phyloP scores from a whole-genome alignment of 2,113 vertebrate genomes.

The Tragulus kanchil region DNA sequence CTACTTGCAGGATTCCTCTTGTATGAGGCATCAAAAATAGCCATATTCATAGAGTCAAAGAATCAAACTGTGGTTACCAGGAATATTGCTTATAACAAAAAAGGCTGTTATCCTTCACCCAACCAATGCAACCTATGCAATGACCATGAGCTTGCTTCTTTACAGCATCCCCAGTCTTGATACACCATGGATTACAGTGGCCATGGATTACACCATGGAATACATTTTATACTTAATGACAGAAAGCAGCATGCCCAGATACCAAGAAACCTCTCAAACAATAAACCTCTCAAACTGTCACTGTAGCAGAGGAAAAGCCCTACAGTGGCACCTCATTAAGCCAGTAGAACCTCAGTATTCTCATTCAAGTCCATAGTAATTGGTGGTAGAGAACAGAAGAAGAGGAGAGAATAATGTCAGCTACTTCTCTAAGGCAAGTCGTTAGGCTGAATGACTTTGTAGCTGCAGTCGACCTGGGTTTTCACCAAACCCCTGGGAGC shows the following conservation, averaged over 20 bases:
- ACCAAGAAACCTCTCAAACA: not conserved
- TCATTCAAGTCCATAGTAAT: not conserved
- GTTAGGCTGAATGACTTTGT: not conserved
- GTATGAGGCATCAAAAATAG: not conserved
- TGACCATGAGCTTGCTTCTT: not conserved
- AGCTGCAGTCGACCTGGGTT: not conserved
- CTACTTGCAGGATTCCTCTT: not conserved
- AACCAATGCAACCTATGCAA: accelerated
- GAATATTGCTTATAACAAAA: not conserved
- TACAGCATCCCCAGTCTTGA: not conserved
- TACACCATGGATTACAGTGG: not conserved
- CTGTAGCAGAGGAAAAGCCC: not conserved
- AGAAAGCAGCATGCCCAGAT: not conserved
- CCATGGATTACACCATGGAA: not conserved
- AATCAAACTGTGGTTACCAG: not conserved
- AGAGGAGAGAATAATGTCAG: not conserved
- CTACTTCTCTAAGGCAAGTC: not conserved
- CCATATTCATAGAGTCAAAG: not conserved
- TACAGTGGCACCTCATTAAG: not conserved
- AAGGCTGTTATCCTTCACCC: not conserved
- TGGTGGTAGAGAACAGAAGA: not conserved
- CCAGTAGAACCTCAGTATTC: not conserved
- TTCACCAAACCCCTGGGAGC: not conserved
- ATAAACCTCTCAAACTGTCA: not conserved
- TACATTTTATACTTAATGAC: not conserved